A percentile compares a stretch with the other conserved stretches of the same genome.
Conservation (phyloP, 2,113 vertebrate genomes). For the Porphyrio hochstetteri region DNA sequence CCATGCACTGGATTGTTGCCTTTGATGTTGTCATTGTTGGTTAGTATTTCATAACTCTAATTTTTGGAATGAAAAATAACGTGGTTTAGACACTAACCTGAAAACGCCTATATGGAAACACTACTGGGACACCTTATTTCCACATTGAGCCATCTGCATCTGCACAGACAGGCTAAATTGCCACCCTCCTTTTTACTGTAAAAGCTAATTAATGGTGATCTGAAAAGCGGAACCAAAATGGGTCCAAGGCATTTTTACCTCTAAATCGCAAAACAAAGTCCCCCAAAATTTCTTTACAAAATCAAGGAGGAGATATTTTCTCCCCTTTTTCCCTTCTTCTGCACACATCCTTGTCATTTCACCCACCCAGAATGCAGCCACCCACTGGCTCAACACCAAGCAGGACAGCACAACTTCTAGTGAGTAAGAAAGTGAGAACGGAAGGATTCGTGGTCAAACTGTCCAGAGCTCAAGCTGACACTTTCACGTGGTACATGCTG, state of each 20-base stretch:
- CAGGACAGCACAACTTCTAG: background rate
- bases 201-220: constrained; percentile 20
- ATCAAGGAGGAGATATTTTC: background rate
- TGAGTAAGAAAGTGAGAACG: background rate
- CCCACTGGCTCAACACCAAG: background rate
- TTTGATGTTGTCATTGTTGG: background rate
- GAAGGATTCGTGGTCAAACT: background rate
- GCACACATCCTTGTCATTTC: background rate
- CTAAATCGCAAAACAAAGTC: background rate
- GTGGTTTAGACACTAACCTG: background rate
- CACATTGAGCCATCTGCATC: constrained; percentile 28
- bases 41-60: background rate
- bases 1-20: background rate
- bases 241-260: background rate
- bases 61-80: background rate
- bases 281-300: background rate
- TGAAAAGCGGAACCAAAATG: background rate
- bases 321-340: background rate
- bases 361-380: background rate
- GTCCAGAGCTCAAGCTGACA: background rate
- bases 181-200: background rate
- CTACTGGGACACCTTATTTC: constrained; percentile 7
- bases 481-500: background rate
- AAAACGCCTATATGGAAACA: background rate
- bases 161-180: constrained; percentile 18